Conservation (phyloP, 2,888 invertebrate genomes). For the Pantelozetes paolii region DNA sequence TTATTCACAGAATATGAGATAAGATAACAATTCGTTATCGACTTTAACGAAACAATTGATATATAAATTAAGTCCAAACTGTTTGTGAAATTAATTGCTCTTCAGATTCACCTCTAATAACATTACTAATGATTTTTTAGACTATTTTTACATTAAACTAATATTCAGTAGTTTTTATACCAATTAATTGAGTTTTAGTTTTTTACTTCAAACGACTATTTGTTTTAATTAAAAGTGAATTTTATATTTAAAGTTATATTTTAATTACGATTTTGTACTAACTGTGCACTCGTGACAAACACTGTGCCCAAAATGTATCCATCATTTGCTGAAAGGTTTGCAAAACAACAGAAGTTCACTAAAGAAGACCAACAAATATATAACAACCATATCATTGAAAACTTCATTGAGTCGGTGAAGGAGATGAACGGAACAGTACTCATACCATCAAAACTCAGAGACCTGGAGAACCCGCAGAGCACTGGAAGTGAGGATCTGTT, state of each 20-base stretch:
- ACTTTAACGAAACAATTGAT: too few relatives aligned
- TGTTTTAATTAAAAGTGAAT: neutral
- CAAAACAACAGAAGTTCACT: slow-evolving; percentile 16
- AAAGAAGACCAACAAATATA: slow-evolving; percentile 35
- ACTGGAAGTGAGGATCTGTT: slow-evolving; percentile 33
- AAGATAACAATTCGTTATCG: too few relatives aligned
- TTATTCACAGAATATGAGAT: too few relatives aligned
- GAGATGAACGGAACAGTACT: slow-evolving; percentile 40
- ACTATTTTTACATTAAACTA: neutral
- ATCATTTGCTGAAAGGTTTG: neutral
- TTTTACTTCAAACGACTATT: too few relatives aligned
- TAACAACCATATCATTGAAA: slow-evolving; percentile 41
- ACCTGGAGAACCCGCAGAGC: slow-evolving; percentile 20
- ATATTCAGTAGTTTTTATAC: neutral
- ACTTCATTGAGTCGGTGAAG: slow-evolving; percentile 39
- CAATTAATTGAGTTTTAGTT: too few relatives aligned
- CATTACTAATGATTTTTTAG: too few relatives aligned
- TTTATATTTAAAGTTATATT: neutral
- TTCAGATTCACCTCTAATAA: neutral
- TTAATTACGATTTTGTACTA: neutral
- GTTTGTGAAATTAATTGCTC: too few relatives aligned
- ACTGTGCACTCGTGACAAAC: neutral
- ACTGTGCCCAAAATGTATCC: slow-evolving; percentile 11
- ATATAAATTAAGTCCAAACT: too few relatives aligned
- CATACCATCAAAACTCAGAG: slow-evolving; percentile 38